phyloP scores from a whole-genome alignment of 2,888 invertebrate genomes.

The Philonicus albiceps region DNA sequence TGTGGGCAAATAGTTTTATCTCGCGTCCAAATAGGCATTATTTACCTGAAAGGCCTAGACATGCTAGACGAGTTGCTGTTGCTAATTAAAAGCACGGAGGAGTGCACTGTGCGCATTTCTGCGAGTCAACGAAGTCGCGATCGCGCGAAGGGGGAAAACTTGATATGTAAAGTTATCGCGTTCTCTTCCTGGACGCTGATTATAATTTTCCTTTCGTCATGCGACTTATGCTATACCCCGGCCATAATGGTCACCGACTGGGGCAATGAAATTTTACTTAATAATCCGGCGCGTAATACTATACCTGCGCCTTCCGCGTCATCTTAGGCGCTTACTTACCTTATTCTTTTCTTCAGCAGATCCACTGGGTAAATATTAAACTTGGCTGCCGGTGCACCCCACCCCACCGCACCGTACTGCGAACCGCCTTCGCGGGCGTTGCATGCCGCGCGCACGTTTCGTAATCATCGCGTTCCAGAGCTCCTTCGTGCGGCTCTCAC shows the following conservation, averaged over 20 bases:
- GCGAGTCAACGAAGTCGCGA: not conserved
- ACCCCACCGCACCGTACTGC: too few species aligned
- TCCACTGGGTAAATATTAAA: constrained; percentile 6
- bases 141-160: constrained; percentile 1
- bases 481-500: constrained; percentile 32
- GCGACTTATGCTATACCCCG: not conserved
- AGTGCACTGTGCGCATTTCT: constrained; percentile 18
- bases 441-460: not conserved
- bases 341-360: constrained; percentile 16
- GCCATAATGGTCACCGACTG: constrained; percentile 34
- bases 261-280: constrained; percentile 34
- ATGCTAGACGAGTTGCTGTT: constrained; percentile 4
- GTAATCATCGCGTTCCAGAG: constrained; percentile 7
- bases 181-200: constrained; percentile 36
- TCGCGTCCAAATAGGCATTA: constrained; percentile 32
- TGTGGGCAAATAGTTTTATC: constrained; percentile 35
- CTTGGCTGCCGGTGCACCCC: not conserved
- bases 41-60: constrained; percentile 33
- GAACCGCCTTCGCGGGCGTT: not conserved
- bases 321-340: constrained; percentile 30
- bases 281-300: constrained; percentile 16
- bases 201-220: constrained; percentile 36
- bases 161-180: constrained; percentile 35
- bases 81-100: constrained; percentile 28
- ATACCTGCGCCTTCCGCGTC: constrained; percentile 34